Evolutionary conservation across 1,140 invertebrate species (phyloP), one percentile per base, ranked within the genome.

Genomic region (Gonatopus flavifemur): DNA sequence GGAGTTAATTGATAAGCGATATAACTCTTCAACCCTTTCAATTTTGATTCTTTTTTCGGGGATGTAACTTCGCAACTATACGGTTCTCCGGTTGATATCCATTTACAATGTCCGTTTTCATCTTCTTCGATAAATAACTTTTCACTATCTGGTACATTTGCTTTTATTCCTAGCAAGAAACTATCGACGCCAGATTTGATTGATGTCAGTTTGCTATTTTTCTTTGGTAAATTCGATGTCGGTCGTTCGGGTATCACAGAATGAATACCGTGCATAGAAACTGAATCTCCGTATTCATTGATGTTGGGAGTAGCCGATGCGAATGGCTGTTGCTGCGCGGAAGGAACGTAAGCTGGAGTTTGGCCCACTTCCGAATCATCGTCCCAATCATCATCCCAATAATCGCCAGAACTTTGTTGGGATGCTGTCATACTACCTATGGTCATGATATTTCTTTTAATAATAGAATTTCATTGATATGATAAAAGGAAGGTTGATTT

Each of bases 1-100:
- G 94, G 94, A 52, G 93, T 97, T 41, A 98, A 72, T 67, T 95
- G 91, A 80, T 98, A 98, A 43, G 94, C 94, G 61, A 98, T 98
- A 67, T 91, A 98, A 69, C 91, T 96, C 77, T 98, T 98, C 47
- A 98, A 84, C 18, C 96, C 96, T 72, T 97, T 97, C 52, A 98
- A 85, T 79, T 98, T 98, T 0, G 91, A 88, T 78, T 97, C 94
- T 67, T 98, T 98, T 67, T 98, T 97, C 1, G 95, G 96, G 41
- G 94, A 96, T 13, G 93, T 88, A 4, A 99, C 88, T 39, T 87
- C 81, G 52, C 96, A 96, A 13, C 81, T 84, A 67, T 94, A 96
- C 6, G 84, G 81, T 44, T 88, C 83, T 20, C 82, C 74, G 22
- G 85, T 84, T 3, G 83, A 80, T 39, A 85, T 78, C 94, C 94